Evolutionary conservation across 2,888 invertebrate genomes (phyloP).

Genomic region (Aricia artaxerxes): DNA sequence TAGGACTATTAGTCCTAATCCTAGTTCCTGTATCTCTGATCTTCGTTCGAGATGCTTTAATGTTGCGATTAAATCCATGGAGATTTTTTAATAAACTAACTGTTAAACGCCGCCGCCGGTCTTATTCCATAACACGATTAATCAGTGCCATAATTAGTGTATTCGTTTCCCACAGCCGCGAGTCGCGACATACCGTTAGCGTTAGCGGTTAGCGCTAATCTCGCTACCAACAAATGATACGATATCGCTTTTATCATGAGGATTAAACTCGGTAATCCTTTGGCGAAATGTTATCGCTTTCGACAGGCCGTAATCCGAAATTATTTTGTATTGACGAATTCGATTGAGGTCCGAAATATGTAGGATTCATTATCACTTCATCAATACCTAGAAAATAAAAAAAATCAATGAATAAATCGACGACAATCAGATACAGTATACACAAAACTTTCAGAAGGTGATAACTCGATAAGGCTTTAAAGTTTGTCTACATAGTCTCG

Average conservation of each 20-base stretch:
- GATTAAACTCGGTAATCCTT: not conserved
- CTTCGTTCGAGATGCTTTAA: not conserved
- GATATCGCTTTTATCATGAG: not conserved
- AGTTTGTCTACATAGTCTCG: too few species aligned
- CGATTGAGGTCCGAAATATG: not conserved
- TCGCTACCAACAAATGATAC: not conserved
- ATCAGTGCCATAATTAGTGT: not conserved
- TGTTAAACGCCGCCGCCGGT: not conserved
- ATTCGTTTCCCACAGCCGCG: conserved; percentile 1
- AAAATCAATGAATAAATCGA: too few species aligned
- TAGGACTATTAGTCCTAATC: too few species aligned
- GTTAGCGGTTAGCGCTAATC: conserved; percentile 6
- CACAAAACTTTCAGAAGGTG: too few species aligned
- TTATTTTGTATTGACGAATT: not conserved
- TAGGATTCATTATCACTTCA: not conserved
- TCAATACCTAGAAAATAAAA: too few species aligned
- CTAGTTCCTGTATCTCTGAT: not conserved
- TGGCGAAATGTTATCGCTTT: not conserved
- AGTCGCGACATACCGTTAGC: not conserved
- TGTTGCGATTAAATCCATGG: not conserved
- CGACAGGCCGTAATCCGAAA: not conserved
- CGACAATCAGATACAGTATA: too few species aligned
- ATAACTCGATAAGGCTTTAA: too few species aligned
- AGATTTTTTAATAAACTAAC: not conserved
- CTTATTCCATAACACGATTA: not conserved